These are phyloP conservation scores for Xyrichtys novacula DNA, from an alignment of 2,797 vertebrate species.

Conservation along the genomic window DNA sequence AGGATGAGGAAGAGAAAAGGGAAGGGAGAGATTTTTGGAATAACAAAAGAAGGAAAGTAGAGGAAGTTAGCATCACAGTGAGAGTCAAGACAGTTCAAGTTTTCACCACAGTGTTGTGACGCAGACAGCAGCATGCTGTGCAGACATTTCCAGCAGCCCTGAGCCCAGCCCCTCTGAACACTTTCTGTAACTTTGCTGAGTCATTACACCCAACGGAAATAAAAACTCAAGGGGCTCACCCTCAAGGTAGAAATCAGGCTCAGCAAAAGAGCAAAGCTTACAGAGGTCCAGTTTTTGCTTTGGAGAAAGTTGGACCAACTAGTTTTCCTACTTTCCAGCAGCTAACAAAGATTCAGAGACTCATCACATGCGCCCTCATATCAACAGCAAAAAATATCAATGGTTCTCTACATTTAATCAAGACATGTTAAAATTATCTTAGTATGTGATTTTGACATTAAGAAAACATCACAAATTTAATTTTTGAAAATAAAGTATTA, in stretches of 20 bases:
- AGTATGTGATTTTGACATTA: too few relatives aligned
- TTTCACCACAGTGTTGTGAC: slow-evolving; percentile 23
- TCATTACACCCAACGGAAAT: background rate
- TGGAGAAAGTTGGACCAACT: too few relatives aligned
- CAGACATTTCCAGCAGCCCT: slow-evolving; percentile 40
- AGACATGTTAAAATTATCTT: too few relatives aligned
- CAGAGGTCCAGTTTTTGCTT: slow-evolving; percentile 1
- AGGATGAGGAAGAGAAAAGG: background rate
- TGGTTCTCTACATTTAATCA: too few relatives aligned
- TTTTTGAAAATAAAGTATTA: too few relatives aligned
- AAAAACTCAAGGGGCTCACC: background rate
- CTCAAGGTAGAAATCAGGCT: slow-evolving; percentile 22
- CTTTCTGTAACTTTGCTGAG: background rate
- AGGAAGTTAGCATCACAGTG: slow-evolving; percentile 9
- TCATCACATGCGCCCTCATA: too few relatives aligned
- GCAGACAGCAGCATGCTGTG: slow-evolving; percentile 63
- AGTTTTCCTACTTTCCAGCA: too few relatives aligned
- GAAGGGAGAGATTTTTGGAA: background rate
- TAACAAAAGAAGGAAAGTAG: background rate
- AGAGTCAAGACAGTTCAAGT: background rate
- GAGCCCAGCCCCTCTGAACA: slow-evolving; percentile 25
- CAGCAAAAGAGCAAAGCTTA: slow-evolving; percentile 5
- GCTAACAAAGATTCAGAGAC: too few relatives aligned
- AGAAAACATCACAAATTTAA: too few relatives aligned
- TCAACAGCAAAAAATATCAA: too few relatives aligned